A percentile compares a stretch with the other conserved stretches of the same genome.
Evolutionary conservation across 2,113 vertebrate genomes (phyloP).

Genomic region (Corythaeola cristata): DNA sequence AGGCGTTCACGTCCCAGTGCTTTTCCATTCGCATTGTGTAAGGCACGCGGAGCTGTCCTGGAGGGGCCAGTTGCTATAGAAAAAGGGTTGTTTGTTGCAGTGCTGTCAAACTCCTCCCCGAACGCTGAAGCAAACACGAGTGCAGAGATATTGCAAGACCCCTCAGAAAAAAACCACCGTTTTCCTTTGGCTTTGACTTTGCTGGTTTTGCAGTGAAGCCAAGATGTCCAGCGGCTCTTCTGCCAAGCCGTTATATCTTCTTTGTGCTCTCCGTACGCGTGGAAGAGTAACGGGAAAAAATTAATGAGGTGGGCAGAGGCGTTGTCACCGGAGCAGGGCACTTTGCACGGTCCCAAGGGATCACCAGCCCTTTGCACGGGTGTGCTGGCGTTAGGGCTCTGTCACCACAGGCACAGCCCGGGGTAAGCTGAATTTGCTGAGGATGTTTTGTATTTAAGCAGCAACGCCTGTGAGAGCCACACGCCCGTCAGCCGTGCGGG

Average conservation of each 20-base stretch:
- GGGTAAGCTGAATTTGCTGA: not conserved
- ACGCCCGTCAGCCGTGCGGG: not conserved
- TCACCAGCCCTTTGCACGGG: not conserved
- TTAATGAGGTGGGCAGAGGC: not conserved
- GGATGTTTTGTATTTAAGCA: not conserved
- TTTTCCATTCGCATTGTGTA: not conserved
- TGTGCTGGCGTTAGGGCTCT: not conserved
- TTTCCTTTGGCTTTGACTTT: not conserved
- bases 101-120: not conserved
- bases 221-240: not conserved
- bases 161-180: not conserved
- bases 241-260: not conserved
- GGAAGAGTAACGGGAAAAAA: not conserved
- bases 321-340: not conserved
- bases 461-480: not conserved
- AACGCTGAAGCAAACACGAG: not conserved
- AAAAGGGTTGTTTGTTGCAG: not conserved
- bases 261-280: not conserved
- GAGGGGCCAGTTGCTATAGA: not conserved
- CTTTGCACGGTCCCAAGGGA: not conserved
- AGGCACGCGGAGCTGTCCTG: not conserved
- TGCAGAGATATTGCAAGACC: not conserved
- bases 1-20: not conserved
- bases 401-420: fast-evolving
- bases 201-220: not conserved